These are phyloP conservation scores for Lepidocolaptes lacrymiger DNA, from an alignment of 2,797 vertebrate genomes.

Conservation along the genomic window DNA sequence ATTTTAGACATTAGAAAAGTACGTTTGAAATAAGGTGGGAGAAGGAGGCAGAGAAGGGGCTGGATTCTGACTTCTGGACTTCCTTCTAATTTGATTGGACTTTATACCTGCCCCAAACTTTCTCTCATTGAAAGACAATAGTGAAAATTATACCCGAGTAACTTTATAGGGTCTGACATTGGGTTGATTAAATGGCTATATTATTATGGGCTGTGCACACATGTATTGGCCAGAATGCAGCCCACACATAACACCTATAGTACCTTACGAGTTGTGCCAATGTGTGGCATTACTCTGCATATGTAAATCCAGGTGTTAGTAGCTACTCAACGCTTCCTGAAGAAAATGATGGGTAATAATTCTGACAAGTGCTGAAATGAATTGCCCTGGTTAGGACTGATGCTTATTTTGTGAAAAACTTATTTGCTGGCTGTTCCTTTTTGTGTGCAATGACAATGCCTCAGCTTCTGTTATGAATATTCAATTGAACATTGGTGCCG, in stretches of 20 bases:
- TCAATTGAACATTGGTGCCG: neutral
- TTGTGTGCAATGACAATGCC: neutral
- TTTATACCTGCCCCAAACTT: neutral
- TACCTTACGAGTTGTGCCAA: neutral
- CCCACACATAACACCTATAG: neutral
- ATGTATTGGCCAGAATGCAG: neutral
- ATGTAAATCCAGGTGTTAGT: neutral
- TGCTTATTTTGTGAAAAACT: neutral
- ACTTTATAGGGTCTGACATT: neutral
- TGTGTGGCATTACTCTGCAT: neutral
- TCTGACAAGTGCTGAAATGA: neutral
- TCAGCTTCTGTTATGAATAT: neutral
- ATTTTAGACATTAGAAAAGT: neutral
- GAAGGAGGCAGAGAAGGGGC: neutral
- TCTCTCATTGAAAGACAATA: neutral
- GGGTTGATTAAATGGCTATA: neutral
- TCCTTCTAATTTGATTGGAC: neutral
- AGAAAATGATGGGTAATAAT: neutral
- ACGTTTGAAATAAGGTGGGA: neutral
- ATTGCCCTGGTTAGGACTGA: neutral
- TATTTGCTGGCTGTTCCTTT: neutral
- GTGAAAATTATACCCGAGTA: neutral
- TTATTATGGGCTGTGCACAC: neutral
- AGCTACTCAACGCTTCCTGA: neutral
- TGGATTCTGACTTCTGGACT: neutral